Conservation (phyloP, 2,113 vertebrate species). For the Mugil cephalus region DNA sequence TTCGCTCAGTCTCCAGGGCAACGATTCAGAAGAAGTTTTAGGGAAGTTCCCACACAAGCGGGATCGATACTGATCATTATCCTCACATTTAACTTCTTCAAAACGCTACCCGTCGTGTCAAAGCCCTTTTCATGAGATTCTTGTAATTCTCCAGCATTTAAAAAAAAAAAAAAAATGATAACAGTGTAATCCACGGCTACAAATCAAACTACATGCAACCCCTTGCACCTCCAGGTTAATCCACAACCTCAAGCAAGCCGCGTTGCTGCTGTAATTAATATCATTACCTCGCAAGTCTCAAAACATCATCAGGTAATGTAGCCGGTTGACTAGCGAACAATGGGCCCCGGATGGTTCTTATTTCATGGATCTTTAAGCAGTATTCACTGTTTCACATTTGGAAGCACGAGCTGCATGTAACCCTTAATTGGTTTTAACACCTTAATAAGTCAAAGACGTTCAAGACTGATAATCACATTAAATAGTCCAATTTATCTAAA, state of each 20-base stretch:
- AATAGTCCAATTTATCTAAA: slow-evolving; percentile 97
- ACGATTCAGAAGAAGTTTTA: not conserved
- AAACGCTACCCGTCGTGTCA: not conserved
- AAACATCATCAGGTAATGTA: slow-evolving; percentile 78
- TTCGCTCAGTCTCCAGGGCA: not conserved
- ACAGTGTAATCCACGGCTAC: not conserved
- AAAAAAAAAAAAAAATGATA: slow-evolving; percentile 14
- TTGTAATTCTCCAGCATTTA: slow-evolving; percentile 12
- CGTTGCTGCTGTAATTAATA: slow-evolving; percentile 80
- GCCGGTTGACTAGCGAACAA: slow-evolving; percentile 69
- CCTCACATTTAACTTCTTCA: not conserved
- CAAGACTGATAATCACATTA: slow-evolving; percentile 98
- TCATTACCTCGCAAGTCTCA: slow-evolving; percentile 74
- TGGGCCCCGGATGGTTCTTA: slow-evolving; percentile 81
- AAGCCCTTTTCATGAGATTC: slow-evolving; percentile 3
- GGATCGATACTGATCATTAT: slow-evolving; percentile 9
- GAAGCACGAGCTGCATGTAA: slow-evolving; percentile 89
- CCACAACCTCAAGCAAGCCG: slow-evolving; percentile 49
- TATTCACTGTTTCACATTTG: slow-evolving; percentile 87
- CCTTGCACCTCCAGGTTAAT: slow-evolving; percentile 46
- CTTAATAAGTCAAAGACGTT: slow-evolving; percentile 96
- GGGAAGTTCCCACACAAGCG: slow-evolving; percentile 14
- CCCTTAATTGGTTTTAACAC: slow-evolving; percentile 96
- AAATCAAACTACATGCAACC: slow-evolving; percentile 37
- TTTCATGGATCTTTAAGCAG: slow-evolving; percentile 96